Conservation (phyloP, 2,888 invertebrate species). For the Pimpla rufipes region DNA sequence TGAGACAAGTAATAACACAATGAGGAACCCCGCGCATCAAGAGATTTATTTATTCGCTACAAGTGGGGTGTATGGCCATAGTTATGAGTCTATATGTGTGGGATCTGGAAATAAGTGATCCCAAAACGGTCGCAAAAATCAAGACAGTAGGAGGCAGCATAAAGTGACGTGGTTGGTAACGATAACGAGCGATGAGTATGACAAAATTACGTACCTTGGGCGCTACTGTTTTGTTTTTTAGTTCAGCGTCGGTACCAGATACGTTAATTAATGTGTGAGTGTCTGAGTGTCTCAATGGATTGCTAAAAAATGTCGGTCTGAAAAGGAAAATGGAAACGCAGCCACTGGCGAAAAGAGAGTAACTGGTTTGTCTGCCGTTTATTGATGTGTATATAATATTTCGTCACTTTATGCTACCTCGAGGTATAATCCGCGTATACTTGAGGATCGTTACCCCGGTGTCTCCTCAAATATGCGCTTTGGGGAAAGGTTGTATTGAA, state of each 20-base stretch:
- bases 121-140: conserved; percentile 81
- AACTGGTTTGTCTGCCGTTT: neutral
- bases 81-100: conserved; percentile 74
- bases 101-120: conserved; percentile 84
- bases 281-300: neutral
- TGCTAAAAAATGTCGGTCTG: neutral
- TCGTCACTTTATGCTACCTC: conserved; percentile 83
- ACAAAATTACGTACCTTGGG: neutral
- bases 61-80: conserved; percentile 67
- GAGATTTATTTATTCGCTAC: conserved; percentile 72
- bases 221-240: neutral
- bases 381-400: neutral
- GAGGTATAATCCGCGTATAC: conserved; percentile 67
- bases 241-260: neutral
- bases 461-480: conserved; percentile 67
- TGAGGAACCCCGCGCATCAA: conserved; percentile 76
- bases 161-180: conserved; percentile 75
- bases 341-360: neutral
- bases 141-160: conserved; percentile 83
- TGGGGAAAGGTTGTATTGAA: conserved; percentile 65
- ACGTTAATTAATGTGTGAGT: neutral
- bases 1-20: conserved; percentile 68
- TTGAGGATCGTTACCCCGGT: conserved; percentile 57
- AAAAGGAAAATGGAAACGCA: conserved; percentile 40
- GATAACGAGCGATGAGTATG: neutral